Base-by-base conservation (phyloP, 2,797 vertebrate species). In the Sebastes glaucus region DNA sequence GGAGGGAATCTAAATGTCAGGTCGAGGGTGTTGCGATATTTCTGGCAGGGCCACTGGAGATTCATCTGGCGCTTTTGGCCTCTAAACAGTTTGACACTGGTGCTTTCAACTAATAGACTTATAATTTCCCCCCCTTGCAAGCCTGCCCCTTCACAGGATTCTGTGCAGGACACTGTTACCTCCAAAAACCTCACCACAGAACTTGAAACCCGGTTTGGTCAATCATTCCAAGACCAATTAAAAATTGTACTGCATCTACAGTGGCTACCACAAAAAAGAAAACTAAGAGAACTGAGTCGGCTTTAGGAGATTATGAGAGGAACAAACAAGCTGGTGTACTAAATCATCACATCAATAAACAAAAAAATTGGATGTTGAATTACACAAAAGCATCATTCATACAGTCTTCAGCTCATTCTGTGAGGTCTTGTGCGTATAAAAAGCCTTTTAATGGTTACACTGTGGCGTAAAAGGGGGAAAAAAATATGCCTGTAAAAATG, bases 1-100 rank as follows among this genome's bases (percentile, higher is more conserved):
- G 80, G 74, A 88, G 77, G 66, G 60, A 90, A 83, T 80, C 68
- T 88, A 90, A 93, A 92, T 90, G 91, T 88, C 91, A 89, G 62
- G 80, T 83, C 59, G 28, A 79, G 79, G 72, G 81, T 82, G 91
- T 83, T 86, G 72, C n/a, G 76, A 84, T 87, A 81, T 89, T 88
- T 93, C 82, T 93, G 91, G 88, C 90, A 81, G 79, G 32, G 64
- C 74, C 18, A 25, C 74, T 85, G 88, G 86, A 89, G 78, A 86
- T 87, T 88, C 85, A 91, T 93, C 88, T 92, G 86, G 77, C 8
- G 20, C 71, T 83, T 49, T 86, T 91, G 89, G 85, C 85, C 61
- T 81, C 66, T 25, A 25, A 92, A 71, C 78, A 85, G 76, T 82
- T 82, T 66, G 69, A 82, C 71, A 67, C 78, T 84, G 80, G 76